Evolutionary conservation across 2,113 vertebrate species (phyloP).

Genomic region (Pao palembangensis): DNA sequence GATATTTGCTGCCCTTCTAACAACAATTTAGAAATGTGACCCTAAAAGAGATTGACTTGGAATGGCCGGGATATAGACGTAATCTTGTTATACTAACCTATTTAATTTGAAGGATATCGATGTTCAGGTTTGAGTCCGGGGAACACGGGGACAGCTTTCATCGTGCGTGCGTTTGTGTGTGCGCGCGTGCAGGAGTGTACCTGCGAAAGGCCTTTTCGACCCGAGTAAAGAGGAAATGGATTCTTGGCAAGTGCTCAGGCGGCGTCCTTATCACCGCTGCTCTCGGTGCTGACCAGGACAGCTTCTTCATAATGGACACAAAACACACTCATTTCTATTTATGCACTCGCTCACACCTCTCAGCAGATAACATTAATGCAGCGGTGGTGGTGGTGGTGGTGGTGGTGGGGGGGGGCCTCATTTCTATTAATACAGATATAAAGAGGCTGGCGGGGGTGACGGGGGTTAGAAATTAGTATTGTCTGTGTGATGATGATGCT

Average conservation of each 20-base stretch:
- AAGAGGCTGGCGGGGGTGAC: not conserved
- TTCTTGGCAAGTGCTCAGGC: conserved; percentile 49
- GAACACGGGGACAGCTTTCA: conserved; percentile 41
- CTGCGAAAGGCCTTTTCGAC: conserved; percentile 43
- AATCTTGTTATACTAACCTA: conserved; percentile 42
- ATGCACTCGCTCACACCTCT: conserved; percentile 29
- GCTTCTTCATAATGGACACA: conserved; percentile 50
- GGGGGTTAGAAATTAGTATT: conserved; percentile 3
- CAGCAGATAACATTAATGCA: conserved; percentile 33
- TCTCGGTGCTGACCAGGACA: conserved; percentile 50
- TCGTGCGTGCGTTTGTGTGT: conserved; percentile 6
- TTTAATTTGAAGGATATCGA: conserved; percentile 43
- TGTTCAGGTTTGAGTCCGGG: conserved; percentile 33
- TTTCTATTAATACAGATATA: conserved; percentile 2
- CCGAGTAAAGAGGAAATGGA: conserved; percentile 54
- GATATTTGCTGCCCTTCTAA: conserved; percentile 2
- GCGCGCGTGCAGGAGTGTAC: conserved; percentile 12
- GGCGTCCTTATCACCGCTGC: conserved; percentile 49
- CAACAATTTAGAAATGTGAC: conserved; percentile 20
- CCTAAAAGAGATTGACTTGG: conserved; percentile 15
- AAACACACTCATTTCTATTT: conserved; percentile 45
- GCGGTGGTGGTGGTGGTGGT: not conserved
- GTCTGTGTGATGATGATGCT: conserved; percentile 19
- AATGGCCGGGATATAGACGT: conserved; percentile 23
- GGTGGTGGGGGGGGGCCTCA: not conserved